Conservation (phyloP, 2,113 vertebrate species). For the Alaudala cheleensis region DNA sequence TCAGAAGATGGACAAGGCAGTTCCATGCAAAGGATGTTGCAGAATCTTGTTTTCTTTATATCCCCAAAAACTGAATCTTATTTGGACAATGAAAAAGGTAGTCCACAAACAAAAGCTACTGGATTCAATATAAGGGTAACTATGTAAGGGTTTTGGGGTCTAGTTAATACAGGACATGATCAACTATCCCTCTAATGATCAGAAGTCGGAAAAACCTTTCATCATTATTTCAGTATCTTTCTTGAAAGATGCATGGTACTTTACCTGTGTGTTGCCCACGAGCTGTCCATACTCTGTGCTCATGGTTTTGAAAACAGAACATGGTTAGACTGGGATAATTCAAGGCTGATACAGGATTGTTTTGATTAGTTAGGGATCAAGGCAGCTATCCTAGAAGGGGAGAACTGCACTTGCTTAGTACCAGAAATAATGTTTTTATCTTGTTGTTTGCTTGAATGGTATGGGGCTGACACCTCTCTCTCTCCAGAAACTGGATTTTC, state of each 20-base stretch:
- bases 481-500: neutral
- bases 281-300: neutral
- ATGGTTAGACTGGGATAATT: neutral
- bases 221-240: neutral
- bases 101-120: neutral
- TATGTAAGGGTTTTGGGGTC: neutral
- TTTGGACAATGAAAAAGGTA: neutral
- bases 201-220: neutral
- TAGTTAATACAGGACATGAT: neutral
- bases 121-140: neutral
- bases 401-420: neutral
- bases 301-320: neutral
- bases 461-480: neutral
- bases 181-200: neutral
- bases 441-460: neutral
- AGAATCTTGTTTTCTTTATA: neutral
- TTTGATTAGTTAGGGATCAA: neutral
- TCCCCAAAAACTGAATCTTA: neutral
- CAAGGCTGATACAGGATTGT: neutral
- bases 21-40: neutral
- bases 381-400: neutral
- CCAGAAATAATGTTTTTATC: neutral
- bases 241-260: neutral
- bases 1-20: neutral
- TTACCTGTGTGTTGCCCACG: neutral